phyloP scores from a whole-genome alignment of 2,113 vertebrate species.

The Baryphthengus martii region DNA sequence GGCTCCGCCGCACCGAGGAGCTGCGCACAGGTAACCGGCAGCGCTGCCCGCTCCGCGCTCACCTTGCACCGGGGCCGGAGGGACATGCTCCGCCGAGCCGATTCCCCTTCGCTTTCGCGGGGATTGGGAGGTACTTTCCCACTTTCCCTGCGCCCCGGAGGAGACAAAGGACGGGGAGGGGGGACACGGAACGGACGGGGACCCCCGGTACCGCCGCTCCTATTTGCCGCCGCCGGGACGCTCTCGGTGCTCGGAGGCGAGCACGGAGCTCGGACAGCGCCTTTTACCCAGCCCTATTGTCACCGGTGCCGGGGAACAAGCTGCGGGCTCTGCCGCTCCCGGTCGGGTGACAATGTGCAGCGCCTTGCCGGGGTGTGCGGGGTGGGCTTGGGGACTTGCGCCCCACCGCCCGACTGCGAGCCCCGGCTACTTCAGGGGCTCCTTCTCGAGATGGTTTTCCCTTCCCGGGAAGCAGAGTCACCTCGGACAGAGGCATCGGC shows the following conservation, averaged over 20 bases:
- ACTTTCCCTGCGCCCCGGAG: neutral
- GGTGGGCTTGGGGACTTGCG: neutral
- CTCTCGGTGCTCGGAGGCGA: neutral
- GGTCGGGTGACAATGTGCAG: neutral
- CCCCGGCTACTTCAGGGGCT: neutral
- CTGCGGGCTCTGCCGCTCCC: neutral
- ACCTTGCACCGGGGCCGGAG: neutral
- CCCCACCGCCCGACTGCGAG: neutral
- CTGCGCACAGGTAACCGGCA: slow-evolving; percentile 24
- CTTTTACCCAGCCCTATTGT: neutral
- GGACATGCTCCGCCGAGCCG: neutral
- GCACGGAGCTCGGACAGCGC: neutral
- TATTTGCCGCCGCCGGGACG: neutral
- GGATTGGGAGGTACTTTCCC: neutral
- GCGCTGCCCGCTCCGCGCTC: neutral
- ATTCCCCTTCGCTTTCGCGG: neutral
- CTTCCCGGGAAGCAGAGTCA: neutral
- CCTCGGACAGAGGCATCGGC: neutral
- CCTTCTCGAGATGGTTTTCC: neutral
- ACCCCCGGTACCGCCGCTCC: neutral
- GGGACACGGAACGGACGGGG: neutral
- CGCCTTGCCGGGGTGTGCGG: no score
- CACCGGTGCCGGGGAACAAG: neutral
- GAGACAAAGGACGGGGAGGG: neutral
- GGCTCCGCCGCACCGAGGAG: neutral